Conservation (phyloP, 2,888 invertebrate species). For the Ennomos erosarius region DNA sequence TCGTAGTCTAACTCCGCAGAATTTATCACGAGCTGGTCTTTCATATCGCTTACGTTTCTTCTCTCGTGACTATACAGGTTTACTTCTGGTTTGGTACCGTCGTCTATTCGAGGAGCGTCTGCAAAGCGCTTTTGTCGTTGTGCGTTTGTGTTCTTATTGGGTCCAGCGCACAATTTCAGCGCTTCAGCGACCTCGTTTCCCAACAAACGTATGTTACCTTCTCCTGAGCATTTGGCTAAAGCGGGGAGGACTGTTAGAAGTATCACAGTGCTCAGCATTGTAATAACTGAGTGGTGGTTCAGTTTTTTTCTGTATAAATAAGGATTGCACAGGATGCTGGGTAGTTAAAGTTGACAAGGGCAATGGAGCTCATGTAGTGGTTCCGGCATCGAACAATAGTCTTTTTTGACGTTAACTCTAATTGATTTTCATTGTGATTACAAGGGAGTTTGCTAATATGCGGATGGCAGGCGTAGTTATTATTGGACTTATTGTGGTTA, state of each 20-base stretch:
- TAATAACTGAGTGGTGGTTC: constrained; percentile 35
- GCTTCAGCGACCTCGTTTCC: constrained; percentile 72
- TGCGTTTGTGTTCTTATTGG: constrained; percentile 30
- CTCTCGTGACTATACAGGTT: constrained; percentile 65
- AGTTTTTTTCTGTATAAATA: constrained; percentile 52
- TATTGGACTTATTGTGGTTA: neutral
- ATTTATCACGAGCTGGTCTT: constrained; percentile 62
- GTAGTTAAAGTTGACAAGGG: constrained; percentile 58
- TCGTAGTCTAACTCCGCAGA: constrained; percentile 61
- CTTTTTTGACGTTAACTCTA: constrained; percentile 18
- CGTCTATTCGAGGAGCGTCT: constrained; percentile 57
- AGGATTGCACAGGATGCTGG: constrained; percentile 57
- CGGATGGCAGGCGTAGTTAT: neutral
- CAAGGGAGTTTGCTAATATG: neutral
- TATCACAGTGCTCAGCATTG: constrained; percentile 54
- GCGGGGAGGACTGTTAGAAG: constrained; percentile 56
- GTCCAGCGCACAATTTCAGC: constrained; percentile 59
- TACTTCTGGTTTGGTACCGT: constrained; percentile 47
- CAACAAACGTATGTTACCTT: constrained; percentile 74
- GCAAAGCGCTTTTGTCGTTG: constrained; percentile 37
- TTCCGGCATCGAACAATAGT: constrained; percentile 35
- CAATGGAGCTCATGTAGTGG: constrained; percentile 14
- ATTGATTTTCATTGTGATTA: constrained; percentile 11
- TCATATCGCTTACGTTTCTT: constrained; percentile 54
- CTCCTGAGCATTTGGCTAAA: constrained; percentile 58